Base-by-base conservation (phyloP, 2,888 invertebrate species). In the Galerucella calmariensis region DNA sequence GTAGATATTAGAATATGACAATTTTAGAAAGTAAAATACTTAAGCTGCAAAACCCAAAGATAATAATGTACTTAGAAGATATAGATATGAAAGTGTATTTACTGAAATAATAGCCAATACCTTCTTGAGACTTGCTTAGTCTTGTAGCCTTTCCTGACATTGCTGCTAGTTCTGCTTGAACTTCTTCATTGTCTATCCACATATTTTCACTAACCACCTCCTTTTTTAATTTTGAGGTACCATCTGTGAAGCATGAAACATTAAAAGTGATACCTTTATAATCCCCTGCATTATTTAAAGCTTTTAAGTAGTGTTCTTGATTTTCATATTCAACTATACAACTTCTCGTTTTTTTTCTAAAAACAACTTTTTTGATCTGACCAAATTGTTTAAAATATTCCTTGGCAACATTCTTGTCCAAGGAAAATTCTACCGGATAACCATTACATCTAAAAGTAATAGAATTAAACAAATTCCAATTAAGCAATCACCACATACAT, bases 301-400 rank as follows among this genome's bases (percentile, higher is more conserved):
- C 94, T 46, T 87, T 86, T 68, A 90, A 89, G 0, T 91, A 92
- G 66, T 90, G 89, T 41, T 88, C 89, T 68, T 90, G 90, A 53
- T 88, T 90, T 58, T 90, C 90, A 87, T 94, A 96, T 82, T 93
- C 93, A 10, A 95, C 90, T 0, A 91, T 90, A 78, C 94, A 94
- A 79, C 90, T 89, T 73, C 90, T 89, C 67, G 91, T 91, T 74
- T 90, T 92, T 0, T 92, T 91, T 67, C 91, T 90, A 69, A 94
- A 87, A 53, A 90, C 89, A 67, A 95, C 91, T 77, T 91, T 90
- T 14, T 90, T 89, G 2, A 95, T 90, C 58, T 89, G 89, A 0
- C 96, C 96, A 88, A 92, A 96, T 82, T 92, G 91, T 24, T 90
- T 88, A 76, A 94, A 94, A 84, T 94, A 92, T 73, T 90, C 89